Evolutionary conservation across 2,113 vertebrate genomes (phyloP).

Genomic region (Scomber colias): DNA sequence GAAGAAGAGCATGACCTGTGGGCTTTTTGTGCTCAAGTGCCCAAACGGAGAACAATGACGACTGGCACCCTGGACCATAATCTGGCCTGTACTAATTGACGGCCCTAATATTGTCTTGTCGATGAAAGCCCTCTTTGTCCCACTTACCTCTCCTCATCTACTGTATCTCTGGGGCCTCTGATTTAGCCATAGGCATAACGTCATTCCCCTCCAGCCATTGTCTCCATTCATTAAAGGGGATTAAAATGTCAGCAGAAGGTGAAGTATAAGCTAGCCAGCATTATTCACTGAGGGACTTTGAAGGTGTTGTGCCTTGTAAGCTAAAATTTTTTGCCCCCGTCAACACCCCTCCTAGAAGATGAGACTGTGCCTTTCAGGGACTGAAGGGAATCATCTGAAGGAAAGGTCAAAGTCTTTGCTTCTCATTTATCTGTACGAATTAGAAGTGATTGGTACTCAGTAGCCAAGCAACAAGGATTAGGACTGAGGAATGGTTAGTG

Average conservation of each 20-base stretch:
- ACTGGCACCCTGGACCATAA: conserved; percentile 69
- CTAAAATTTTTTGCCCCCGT: conserved; percentile 45
- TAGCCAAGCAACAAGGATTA: conserved; percentile 64
- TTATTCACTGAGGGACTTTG: conserved; percentile 34
- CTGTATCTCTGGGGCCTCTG: conserved; percentile 70
- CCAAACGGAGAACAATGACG: conserved; percentile 52
- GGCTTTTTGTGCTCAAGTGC: conserved; percentile 53
- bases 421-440: conserved; percentile 59
- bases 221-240: conserved; percentile 72
- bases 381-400: conserved; percentile 17
- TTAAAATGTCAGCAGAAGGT: conserved; percentile 76
- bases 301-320: conserved; percentile 34
- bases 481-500: conserved; percentile 44
- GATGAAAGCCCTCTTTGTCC: conserved; percentile 83
- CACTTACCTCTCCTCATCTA: conserved; percentile 68
- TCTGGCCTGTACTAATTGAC: conserved; percentile 82
- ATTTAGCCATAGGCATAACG: conserved; percentile 67
- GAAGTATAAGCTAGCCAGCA: conserved; percentile 43
- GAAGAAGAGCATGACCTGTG: conserved; percentile 64
- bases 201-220: conserved; percentile 64
- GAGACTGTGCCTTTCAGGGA: conserved; percentile 10
- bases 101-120: conserved; percentile 75
- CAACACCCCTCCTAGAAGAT: conserved; percentile 39
- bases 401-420: conserved; percentile 52
- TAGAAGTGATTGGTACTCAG: conserved; percentile 54